phyloP scores from a whole-genome alignment of 2,113 vertebrate species.

The Myotis davidii region DNA sequence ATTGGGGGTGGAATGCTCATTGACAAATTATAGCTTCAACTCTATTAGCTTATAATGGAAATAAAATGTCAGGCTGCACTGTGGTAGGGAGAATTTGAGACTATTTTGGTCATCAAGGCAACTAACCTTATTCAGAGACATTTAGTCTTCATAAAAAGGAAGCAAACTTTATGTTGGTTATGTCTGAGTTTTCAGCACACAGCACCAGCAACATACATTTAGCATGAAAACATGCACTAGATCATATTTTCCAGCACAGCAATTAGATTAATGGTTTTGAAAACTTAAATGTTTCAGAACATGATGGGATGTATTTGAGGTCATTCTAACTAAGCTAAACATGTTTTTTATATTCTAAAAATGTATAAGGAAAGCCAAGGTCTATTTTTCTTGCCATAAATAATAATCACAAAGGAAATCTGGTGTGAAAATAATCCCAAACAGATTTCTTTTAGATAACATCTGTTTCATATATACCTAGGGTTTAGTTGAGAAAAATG shows the following conservation, averaged over 20 bases:
- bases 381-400: constrained; percentile 55
- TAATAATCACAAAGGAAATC: constrained; percentile 60
- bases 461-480: constrained; percentile 40
- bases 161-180: not conserved
- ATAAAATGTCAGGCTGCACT: not conserved
- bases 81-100: not conserved
- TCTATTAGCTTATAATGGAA: not conserved
- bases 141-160: not conserved
- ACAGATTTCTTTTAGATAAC: constrained; percentile 58
- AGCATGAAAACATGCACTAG: not conserved
- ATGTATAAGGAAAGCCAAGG: constrained; percentile 2
- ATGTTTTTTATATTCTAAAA: constrained; percentile 34
- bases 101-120: not conserved
- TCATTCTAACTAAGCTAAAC: constrained; percentile 22
- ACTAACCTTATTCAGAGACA: not conserved
- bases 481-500: constrained; percentile 35
- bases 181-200: not conserved
- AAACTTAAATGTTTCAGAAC: not conserved
- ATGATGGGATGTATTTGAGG: not conserved
- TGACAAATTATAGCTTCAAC: not conserved
- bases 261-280: not conserved
- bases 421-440: constrained; percentile 48
- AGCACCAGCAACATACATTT: not conserved
- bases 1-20: not conserved
- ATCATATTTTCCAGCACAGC: not conserved